Evolutionary conservation across 2,113 vertebrate species (phyloP), one percentile per base, ranked within the genome.

Genomic region (Leptobrachium ailaonicum): DNA sequence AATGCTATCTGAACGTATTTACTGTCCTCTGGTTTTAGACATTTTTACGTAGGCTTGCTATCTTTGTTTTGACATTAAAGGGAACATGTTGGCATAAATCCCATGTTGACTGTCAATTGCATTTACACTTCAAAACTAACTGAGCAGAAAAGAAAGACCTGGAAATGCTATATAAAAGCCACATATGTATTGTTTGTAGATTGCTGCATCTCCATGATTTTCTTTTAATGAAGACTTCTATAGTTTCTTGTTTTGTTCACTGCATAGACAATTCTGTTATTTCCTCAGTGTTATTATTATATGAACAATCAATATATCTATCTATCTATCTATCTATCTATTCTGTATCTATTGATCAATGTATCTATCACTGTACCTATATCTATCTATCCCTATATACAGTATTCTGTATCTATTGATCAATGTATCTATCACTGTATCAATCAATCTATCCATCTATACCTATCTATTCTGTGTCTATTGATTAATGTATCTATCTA

Each of bases 141-240:
- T n/a, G 83, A 71, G 71, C 58, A 83, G 74, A 84, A 84, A 63
- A 54, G 83, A 79, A 86, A 60, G 83, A 79, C 79, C 88, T 87
- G 84, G 58, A 85, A 86, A 85, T 78, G 45, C 75, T 82, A 80
- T 82, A 76, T 82, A 86, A 83, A 84, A 54, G 83, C 80, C 84
- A 80, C 76, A 84, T 68, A 60, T 72, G 78, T 40, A 60, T 45
- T 20, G 12, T 41, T 58, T 73, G 63, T 60, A 20, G 68, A 11
- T 14, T 73, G 40, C n/a, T 20, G 20, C 56, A 14, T 44, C 62
- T 6, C n/a, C 20, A 12, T 13, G n/a, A 50, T 50, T 71, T 12
- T 47, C 42, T 71, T 71, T 13, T 47, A 32, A 32, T 32, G 20
- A 32, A 32, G 20, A 32, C 43, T 44, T 69, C 13, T 47, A 13